phyloP scores from a whole-genome alignment of 30 jellyfish, hydroid and myxozoan species.

The Nemopilema nomurai region DNA sequence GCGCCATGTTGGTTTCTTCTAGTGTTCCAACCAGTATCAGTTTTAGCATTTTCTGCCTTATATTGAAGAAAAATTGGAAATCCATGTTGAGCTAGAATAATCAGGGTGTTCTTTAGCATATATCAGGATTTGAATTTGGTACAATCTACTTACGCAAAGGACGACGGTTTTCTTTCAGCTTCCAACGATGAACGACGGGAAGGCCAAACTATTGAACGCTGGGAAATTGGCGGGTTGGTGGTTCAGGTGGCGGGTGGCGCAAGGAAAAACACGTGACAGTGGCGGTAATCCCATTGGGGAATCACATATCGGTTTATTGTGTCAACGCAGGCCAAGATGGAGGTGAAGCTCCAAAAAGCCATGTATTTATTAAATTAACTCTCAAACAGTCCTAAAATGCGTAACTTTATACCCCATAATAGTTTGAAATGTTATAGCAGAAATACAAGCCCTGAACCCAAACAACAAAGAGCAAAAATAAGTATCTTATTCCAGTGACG shows the following conservation, averaged over 20 bases:
- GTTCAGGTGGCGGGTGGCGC: slow-evolving; percentile 20
- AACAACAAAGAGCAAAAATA: no score
- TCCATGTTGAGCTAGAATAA: not conserved
- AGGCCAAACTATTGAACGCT: slow-evolving; percentile 61
- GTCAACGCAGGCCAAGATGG: not conserved
- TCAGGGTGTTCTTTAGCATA: not conserved
- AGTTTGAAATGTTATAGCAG: no score
- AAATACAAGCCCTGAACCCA: no score
- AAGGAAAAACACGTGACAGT: not conserved
- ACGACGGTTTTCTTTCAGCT: slow-evolving; percentile 66
- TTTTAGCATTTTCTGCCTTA: not conserved
- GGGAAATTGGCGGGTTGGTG: slow-evolving; percentile 44
- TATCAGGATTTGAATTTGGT: slow-evolving; percentile 41
- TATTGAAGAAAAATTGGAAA: not conserved
- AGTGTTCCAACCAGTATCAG: not conserved
- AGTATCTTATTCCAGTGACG: no score
- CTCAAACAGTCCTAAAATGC: no score
- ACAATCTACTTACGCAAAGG: slow-evolving; percentile 76
- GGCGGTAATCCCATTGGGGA: not conserved
- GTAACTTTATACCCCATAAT: no score
- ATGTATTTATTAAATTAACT: no score
- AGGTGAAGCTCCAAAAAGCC: no score
- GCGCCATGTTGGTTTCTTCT: not conserved
- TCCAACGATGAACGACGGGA: slow-evolving; percentile 92
- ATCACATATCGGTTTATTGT: not conserved